Evolutionary conservation across 1,140 invertebrate species (phyloP).

Genomic region (Cydia strobilella): DNA sequence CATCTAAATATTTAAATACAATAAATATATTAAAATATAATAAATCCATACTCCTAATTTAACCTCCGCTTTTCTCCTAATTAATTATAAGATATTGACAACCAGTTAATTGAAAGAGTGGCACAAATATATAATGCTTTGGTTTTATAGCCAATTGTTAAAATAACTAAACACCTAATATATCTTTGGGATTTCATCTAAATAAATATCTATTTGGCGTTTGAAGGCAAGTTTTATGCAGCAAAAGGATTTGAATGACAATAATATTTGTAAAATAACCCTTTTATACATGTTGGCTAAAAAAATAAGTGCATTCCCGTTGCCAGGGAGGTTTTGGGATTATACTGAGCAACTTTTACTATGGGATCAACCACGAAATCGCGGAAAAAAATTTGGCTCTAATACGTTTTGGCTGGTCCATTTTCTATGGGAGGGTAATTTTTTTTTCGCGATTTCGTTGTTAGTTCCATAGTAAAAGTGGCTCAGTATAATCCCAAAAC

Average conservation of each 20-base stretch:
- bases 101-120: conserved; percentile 62
- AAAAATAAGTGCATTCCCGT: too few relatives aligned
- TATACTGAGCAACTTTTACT: too few relatives aligned
- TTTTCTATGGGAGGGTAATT: too few relatives aligned
- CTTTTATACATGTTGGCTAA: too few relatives aligned
- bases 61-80: conserved; percentile 40
- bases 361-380: too few relatives aligned
- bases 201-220: conserved; percentile 35
- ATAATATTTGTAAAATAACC: conserved; percentile 13
- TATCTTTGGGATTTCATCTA: conserved; percentile 62
- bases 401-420: too few relatives aligned
- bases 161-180: conserved; percentile 43
- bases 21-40: conserved; percentile 78
- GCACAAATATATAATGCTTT: conserved; percentile 71
- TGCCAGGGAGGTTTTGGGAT: too few relatives aligned
- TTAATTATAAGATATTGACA: conserved; percentile 54
- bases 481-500: too few relatives aligned
- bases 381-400: too few relatives aligned
- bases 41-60: conserved; percentile 68
- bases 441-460: too few relatives aligned
- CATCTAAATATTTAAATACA: conserved; percentile 62
- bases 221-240: conserved; percentile 11
- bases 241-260: background rate
- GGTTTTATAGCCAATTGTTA: conserved; percentile 66
- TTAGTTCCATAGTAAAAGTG: too few relatives aligned